Base-by-base conservation (phyloP, 1,140 invertebrate genomes). In the Brachionus calyciflorus region DNA sequence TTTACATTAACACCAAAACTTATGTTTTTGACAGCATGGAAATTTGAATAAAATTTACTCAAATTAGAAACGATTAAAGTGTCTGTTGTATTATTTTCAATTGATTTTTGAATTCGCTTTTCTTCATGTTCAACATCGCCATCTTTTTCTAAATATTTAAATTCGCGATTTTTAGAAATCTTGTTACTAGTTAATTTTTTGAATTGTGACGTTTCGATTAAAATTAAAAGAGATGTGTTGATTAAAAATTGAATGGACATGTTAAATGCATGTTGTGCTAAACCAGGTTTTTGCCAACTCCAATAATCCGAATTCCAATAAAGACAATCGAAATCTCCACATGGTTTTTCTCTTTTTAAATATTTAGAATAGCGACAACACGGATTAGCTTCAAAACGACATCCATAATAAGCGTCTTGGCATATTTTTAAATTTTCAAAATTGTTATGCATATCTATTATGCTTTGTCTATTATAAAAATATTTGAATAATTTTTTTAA, bases 281-380 rank as follows among this genome's bases (percentile, higher is more conserved):
- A 14, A 24, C 70, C 70, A 12, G 70, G 70, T 40, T 75, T 75
- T 53, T 75, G 48, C 70, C 70, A 75, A 21, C 26, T 53, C 40
- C 37, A 57, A 21, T 55, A 55, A 57, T 75, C 17, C 12, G 1
- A 19, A 41, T 41, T 75, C 48, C 48, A 75, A 44, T 53, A 41
- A 4, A 75, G 14, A 44, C 70, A 75, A 24, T 75, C 48, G 12
- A 28, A 53, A 40, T 51, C 37, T 5, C 70, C 68, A 10, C 68
- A 70, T 12, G 37, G 6, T 28, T 70, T 70, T 49, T 48, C n/a
- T 6, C 44, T 19, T 41, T 70, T 70, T 3, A 28, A 24, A 9
- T 70, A 14, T 30, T 26, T 46, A 19, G 40, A 26, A 46, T 70
- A 51, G 28, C 40, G 17, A 33, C 70, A 75, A 44, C 70, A 75